Evolutionary conservation across 1,140 invertebrate species (phyloP).

Genomic region (Ceratosolen fusciceps): DNA sequence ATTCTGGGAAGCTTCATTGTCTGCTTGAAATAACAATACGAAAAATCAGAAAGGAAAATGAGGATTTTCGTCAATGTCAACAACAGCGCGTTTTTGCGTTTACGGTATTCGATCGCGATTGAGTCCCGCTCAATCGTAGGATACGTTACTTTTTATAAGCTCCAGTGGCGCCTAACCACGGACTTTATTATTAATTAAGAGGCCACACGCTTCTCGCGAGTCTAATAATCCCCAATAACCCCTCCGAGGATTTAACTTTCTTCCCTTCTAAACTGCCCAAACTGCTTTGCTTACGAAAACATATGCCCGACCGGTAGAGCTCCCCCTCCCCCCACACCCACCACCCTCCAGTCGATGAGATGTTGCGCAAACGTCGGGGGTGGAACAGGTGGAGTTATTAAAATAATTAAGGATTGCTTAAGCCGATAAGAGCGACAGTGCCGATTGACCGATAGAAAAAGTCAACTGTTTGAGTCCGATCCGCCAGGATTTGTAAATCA

Average conservation of each 20-base stretch:
- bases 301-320: no score
- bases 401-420: background rate
- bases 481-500: background rate
- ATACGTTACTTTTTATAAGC: background rate
- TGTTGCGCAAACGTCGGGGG: background rate
- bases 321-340: no score
- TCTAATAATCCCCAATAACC: no score
- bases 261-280: no score
- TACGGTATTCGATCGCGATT: background rate
- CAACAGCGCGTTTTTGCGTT: background rate
- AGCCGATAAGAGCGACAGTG: no score
- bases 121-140: background rate
- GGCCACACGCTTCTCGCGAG: no score
- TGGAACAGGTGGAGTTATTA: background rate
- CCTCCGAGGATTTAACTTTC: no score
- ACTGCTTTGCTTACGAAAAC: no score
- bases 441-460: background rate
- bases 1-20: conserved; percentile 20
- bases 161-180: no score
- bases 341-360: no score
- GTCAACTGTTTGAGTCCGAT: background rate
- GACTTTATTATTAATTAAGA: background rate
- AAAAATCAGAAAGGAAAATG: conserved; percentile 6
- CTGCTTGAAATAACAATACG: background rate
- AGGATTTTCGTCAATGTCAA: conserved; percentile 19